Evolutionary conservation across 1,140 invertebrate species (phyloP), one percentile per base, ranked within the genome.

Genomic region (Bombus haemorrhoidalis): DNA sequence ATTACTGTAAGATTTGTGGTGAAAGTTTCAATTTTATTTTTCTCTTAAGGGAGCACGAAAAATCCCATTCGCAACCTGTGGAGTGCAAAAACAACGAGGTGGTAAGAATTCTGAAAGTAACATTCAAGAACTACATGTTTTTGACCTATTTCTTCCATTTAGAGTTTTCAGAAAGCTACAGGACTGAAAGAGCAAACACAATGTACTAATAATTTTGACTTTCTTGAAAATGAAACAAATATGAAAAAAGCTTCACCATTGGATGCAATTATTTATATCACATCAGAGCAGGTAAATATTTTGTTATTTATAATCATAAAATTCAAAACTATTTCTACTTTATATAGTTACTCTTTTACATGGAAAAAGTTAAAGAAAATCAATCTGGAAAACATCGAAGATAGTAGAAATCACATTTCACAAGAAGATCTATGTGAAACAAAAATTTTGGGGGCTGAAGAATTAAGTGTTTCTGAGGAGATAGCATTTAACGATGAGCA

Each of bases 1-100:
- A 93, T 86, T 95, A 95, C 81, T 95, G 95, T 85, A 93, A 93
- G 87, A 92, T 93, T 64, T 95, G 95, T 87, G 95, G 95, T 9
- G 93, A 94, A 73, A 93, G 91, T 85, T 95, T 95, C 80, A 91
- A 90, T 71, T 93, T 94, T 72, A 91, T 94, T 32, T 86, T 94
- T 34, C 78, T 94, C 47, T 90, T 95, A 28, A 91, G 92, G 68
- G 91, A 93, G 41, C 95, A 95, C 74, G 93, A 95, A 78, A 93
- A 89, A 34, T 85, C 86, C 78, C 93, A 93, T 86, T 53, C 53
- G 3, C 83, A 90, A 73, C 73, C 71, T 39, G 66, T 80, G 43
- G 88, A 91, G 34, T 88, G 77, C 62, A 90, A 87, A 76, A 80
- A 53, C 72, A 87, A 89, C 62, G 88, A 86, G 39, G 91, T 91